phyloP scores from a whole-genome alignment of 2,113 vertebrate species.

The Microcebus ravelobensis region DNA sequence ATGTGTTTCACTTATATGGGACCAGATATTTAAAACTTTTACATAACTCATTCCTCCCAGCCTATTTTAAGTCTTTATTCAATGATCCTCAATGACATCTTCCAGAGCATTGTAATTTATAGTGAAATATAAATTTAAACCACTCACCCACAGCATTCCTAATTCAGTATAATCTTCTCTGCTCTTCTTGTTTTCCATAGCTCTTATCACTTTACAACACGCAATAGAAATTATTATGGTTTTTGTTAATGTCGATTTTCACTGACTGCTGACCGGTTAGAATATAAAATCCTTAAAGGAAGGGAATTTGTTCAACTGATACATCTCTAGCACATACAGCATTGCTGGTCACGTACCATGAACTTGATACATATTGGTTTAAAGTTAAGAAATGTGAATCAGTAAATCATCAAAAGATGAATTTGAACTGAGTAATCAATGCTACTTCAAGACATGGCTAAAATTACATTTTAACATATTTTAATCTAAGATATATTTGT shows the following conservation, averaged over 20 bases:
- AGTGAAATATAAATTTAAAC: background rate
- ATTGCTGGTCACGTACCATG: background rate
- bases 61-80: background rate
- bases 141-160: background rate
- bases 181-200: background rate
- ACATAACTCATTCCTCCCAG: background rate
- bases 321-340: background rate
- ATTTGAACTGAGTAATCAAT: background rate
- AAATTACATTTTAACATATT: background rate
- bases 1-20: background rate
- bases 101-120: background rate
- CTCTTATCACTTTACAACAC: background rate
- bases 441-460: background rate
- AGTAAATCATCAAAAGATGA: background rate
- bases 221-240: background rate
- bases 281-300: background rate
- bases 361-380: background rate
- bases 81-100: background rate
- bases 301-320: background rate
- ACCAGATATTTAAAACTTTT: background rate
- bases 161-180: background rate
- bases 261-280: background rate
- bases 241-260: background rate
- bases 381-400: background rate
- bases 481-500: background rate